Base-by-base conservation (phyloP, 2,113 vertebrate species). In the Columbina picui region DNA sequence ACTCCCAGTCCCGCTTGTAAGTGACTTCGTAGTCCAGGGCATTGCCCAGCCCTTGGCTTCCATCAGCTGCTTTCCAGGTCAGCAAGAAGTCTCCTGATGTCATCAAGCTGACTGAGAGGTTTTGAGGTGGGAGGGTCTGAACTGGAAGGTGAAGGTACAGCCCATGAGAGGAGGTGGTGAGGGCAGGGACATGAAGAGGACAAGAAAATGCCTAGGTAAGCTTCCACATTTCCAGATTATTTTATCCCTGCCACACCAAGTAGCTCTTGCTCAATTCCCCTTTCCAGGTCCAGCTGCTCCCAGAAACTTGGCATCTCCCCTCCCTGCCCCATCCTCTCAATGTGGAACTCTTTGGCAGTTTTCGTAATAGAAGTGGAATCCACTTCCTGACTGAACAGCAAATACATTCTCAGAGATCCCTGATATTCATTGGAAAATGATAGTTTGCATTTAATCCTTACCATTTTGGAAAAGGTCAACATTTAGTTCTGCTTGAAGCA, bases 1-100 rank as follows among this genome's bases (percentile, higher is more conserved):
- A 36, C 39, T 98, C 98, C 95, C 97, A 97, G 1, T 90, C 67
- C 43, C 71, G 23, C 83, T 86, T 97, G 89, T 97, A 98, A 63
- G 39, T 30, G 57, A 98, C 95, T 94, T 98, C 97, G n/a, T 96
- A 98, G 15, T 98, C 90, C 85, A 98, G 53, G 5, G 49, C 61
- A 8, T 18, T 16, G 12, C 88, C 70, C 81, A 97, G 45, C 60
- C 34, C 76, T 49, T 50, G 74, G 47, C 23, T 94, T 89, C 83
- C 89, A 53, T 38, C 41, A 2, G 61, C 25, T n/a, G 79, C 50
- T 16, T 32, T 52, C 98, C 98, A 98, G 25, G 57, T 86, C 79
- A 98, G 88, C 84, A 95, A 74, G 81, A 98, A 79, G 10, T 89
- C 92, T 32, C 87, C 82, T 6, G 89, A 59, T 23, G 16, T 16